phyloP scores from a whole-genome alignment of 1,140 invertebrate genomes.

The Macrosteles quadrilineatus region DNA sequence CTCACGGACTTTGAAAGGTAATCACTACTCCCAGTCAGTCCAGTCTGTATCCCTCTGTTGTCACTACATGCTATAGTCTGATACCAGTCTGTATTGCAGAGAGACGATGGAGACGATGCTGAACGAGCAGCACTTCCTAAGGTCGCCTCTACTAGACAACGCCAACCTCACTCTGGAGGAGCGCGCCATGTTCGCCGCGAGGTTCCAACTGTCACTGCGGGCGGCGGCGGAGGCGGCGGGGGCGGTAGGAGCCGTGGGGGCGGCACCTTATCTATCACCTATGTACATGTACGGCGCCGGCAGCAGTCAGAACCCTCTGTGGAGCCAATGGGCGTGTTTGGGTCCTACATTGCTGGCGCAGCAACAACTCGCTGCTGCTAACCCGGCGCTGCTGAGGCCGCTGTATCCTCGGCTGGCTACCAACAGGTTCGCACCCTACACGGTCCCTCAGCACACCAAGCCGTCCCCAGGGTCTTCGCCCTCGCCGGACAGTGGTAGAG shows the following conservation, averaged over 20 bases:
- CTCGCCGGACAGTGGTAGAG: conserved; percentile 33
- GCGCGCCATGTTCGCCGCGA: conserved; percentile 61
- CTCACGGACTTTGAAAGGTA: conserved; percentile 82
- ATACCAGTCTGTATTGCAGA: conserved; percentile 50
- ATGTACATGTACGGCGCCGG: conserved; percentile 35
- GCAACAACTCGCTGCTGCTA: conserved; percentile 28
- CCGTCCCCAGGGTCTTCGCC: conserved; percentile 35
- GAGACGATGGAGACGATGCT: conserved; percentile 68
- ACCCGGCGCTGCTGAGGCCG: conserved; percentile 32
- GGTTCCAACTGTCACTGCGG: conserved; percentile 44
- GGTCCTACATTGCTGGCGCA: conserved; percentile 18
- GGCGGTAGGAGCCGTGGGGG: conserved; percentile 47
- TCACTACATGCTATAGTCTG: too few relatives aligned
- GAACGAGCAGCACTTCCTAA: conserved; percentile 63
- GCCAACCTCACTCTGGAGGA: conserved; percentile 63
- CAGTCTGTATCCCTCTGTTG: too few relatives aligned
- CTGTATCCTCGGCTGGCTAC: conserved; percentile 32
- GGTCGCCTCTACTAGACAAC: conserved; percentile 58
- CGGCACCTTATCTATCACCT: conserved; percentile 33
- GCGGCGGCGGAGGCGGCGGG: too few relatives aligned
- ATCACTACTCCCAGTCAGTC: conserved; percentile 54
- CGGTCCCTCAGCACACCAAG: conserved; percentile 26
- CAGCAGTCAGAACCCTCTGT: conserved; percentile 19
- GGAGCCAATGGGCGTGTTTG: conserved; percentile 30
- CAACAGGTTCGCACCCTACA: conserved; percentile 34